Evolutionary conservation across 2,888 invertebrate genomes (phyloP), one percentile per base, ranked within the genome.

Genomic region (Rapana venosa): DNA sequence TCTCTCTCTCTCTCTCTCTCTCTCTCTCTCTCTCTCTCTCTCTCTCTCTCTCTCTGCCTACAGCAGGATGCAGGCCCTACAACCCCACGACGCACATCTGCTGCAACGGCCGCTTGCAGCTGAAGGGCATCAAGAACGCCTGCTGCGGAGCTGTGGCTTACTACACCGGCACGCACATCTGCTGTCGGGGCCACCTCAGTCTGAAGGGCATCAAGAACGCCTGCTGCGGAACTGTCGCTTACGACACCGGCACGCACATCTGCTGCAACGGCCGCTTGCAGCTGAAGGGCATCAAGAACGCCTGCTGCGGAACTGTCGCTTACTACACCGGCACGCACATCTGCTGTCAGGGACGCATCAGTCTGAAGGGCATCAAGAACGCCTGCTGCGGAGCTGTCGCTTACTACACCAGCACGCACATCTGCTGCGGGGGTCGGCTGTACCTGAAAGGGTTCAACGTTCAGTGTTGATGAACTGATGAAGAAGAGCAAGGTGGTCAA

Each of bases 21-120:
- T 88, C 87, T 35, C 84, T 87, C 58, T 89, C 61, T 84, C 84
- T 89, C n/a, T 77, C 36, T 26, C 83, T 90, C 87, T 79, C 15
- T 30, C 89, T 89, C n/a, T 36, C 35, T 70, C 74, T 30, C 70
- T 35, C 15, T 47, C 88, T 89, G 15, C 22, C 36, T 32, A 22
- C 70, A n/a, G 8, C 20, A 58, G 36, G 36, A 15, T 35, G 32
- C 17, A 15, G 20, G 15, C 15, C 79, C 22, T 79, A 79, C 79
- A 35, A 32, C 79, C 6, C 79, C 8, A 35, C 4, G 2, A 79
- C 35, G 2, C 32, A 36, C 17, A 15, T 79, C 35, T 79, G 79
- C 79, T 79, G 79, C 35, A 32, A 32, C 4, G 5, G 20, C 1
- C 35, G 35, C 6, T 32, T 79, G 32, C 17, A 22, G 20, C n/a